Conservation (phyloP, 2,888 invertebrate genomes). For the Ommatoiulus sabulosus region DNA sequence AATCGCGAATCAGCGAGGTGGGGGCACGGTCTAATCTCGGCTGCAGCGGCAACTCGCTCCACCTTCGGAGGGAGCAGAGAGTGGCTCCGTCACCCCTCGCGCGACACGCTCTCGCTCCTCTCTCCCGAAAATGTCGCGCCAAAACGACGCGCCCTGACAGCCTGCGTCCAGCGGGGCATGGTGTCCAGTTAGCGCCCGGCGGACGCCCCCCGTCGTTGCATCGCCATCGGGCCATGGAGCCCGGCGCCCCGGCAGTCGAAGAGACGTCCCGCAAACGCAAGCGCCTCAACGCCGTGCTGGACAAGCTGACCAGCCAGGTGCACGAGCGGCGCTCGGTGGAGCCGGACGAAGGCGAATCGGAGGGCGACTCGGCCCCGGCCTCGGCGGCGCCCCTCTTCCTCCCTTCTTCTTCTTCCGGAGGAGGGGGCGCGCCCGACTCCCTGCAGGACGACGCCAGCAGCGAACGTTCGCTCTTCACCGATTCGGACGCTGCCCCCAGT, state of each 20-base stretch:
- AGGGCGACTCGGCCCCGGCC: neutral
- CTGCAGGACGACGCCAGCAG: slow-evolving; percentile 52
- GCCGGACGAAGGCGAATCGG: slow-evolving; percentile 39
- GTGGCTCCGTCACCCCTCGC: too few species aligned
- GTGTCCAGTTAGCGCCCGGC: neutral
- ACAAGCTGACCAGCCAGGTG: slow-evolving; percentile 68
- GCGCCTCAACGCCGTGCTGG: slow-evolving; percentile 82
- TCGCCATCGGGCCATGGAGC: neutral
- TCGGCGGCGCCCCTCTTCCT: too few species aligned
- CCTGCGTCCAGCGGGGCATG: neutral
- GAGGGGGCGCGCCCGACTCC: neutral
- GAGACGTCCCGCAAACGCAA: slow-evolving; percentile 75
- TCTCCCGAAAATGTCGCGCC: neutral
- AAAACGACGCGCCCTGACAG: neutral
- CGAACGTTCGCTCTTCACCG: slow-evolving; percentile 42
- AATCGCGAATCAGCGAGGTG: neutral
- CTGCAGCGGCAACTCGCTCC: neutral
- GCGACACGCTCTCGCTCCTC: too few species aligned
- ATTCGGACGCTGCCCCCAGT: slow-evolving; percentile 45
- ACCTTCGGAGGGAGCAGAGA: neutral
- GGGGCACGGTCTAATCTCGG: neutral
- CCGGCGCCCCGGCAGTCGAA: slow-evolving; percentile 41
- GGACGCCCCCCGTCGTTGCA: neutral
- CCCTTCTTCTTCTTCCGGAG: too few species aligned
- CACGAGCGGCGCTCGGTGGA: slow-evolving; percentile 41